Conservation (phyloP, 2,113 vertebrate genomes). For the Charadrius vociferus region DNA sequence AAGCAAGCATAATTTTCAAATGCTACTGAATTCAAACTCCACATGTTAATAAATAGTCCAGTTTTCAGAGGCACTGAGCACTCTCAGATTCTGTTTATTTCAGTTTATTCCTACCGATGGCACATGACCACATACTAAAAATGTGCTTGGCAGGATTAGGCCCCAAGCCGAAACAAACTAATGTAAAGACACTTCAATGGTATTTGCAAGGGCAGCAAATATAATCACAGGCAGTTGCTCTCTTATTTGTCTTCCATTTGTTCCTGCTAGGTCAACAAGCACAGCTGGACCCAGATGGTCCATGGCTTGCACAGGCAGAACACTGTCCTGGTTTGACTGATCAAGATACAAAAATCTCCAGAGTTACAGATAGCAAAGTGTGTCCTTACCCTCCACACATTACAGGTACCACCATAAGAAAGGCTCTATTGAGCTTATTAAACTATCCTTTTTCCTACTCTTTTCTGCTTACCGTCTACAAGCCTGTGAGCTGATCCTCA, state of each 20-base stretch:
- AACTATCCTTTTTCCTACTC: not conserved
- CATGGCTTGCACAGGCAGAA: not conserved
- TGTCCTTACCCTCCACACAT: not conserved
- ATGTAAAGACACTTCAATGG: constrained; percentile 20
- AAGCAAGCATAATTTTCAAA: not conserved
- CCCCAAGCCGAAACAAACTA: not conserved
- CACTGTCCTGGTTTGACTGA: not conserved
- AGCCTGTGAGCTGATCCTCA: not conserved
- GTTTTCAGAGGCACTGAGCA: not conserved
- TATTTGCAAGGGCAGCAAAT: constrained; percentile 6
- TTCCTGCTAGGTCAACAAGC: not conserved
- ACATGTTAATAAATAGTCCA: not conserved
- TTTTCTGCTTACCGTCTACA: not conserved
- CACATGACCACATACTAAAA: constrained; percentile 13
- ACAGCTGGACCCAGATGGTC: not conserved
- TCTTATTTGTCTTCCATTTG: constrained; percentile 2
- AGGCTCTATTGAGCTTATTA: not conserved
- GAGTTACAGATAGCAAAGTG: not conserved
- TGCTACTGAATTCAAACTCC: not conserved
- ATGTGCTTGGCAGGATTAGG: constrained; percentile 23
- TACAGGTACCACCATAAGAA: not conserved
- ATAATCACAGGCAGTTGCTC: not conserved
- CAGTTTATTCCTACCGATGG: not conserved
- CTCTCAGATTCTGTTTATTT: constrained; percentile 3
- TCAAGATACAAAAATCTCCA: not conserved